phyloP scores from a whole-genome alignment of 1,140 invertebrate species.

The Trachymyrmex cornetzi region DNA sequence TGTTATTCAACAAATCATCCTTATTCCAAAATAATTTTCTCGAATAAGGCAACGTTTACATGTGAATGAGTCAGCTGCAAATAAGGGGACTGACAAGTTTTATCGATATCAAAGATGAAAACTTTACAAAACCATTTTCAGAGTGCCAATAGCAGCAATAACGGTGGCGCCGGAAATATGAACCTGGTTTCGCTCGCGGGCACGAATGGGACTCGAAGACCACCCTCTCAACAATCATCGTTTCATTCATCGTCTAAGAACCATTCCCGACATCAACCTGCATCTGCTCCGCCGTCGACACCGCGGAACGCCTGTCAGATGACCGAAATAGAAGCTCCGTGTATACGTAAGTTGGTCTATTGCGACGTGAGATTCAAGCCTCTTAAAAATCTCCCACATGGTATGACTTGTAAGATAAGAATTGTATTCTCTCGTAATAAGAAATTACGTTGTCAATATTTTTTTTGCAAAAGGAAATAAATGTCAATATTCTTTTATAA shows the following conservation, averaged over 20 bases:
- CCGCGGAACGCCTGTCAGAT: constrained; percentile 77
- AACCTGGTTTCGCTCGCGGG: constrained; percentile 70
- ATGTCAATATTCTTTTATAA: not conserved
- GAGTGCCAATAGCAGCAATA: constrained; percentile 81
- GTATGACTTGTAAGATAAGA: not conserved
- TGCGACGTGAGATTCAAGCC: not conserved
- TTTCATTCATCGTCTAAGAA: constrained; percentile 85
- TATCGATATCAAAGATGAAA: not conserved
- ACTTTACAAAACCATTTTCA: constrained; percentile 62
- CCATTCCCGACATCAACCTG: constrained; percentile 75
- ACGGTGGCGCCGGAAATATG: constrained; percentile 73
- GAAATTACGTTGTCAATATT: not conserved
- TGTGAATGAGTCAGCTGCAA: not conserved
- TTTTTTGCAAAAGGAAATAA: not conserved
- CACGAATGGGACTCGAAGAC: constrained; percentile 68
- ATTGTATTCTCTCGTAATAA: not conserved
- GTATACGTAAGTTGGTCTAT: constrained; percentile 81
- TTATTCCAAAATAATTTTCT: not conserved
- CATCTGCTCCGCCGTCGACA: constrained; percentile 71
- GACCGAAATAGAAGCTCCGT: constrained; percentile 78
- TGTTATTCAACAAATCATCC: not conserved
- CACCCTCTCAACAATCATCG: constrained; percentile 80
- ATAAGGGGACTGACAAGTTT: not conserved
- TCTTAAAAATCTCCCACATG: not conserved
- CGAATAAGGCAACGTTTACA: not conserved